Evolutionary conservation across 2,797 vertebrate species (phyloP).

Genomic region (Mallotus villosus): DNA sequence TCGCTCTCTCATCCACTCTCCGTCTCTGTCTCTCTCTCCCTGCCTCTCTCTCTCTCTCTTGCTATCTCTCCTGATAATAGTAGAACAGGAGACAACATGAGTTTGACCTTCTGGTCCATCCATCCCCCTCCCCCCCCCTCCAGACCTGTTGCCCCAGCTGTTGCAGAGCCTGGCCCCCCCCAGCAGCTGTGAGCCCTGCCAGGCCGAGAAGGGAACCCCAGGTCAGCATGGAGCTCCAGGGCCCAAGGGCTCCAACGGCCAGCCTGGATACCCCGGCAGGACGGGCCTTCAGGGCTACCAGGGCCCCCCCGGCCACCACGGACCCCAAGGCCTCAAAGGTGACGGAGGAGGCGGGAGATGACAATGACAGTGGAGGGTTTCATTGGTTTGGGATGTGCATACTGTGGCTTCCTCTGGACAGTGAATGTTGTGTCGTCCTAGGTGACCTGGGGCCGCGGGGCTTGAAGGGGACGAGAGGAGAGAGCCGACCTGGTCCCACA

Average conservation of each 20-base stretch:
- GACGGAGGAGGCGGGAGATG: constrained; percentile 6
- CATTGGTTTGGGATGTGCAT: neutral
- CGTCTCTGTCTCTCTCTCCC: neutral
- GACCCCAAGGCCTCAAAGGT: constrained; percentile 76
- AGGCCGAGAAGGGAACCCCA: constrained; percentile 67
- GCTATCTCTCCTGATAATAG: neutral
- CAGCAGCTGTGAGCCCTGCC: constrained; percentile 66
- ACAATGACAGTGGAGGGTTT: neutral
- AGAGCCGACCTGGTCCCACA: constrained; percentile 68
- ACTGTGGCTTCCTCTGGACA: no score
- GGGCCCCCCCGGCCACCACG: constrained; percentile 72
- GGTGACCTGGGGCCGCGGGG: constrained; percentile 74
- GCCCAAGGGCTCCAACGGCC: constrained; percentile 70
- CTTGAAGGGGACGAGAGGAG: constrained; percentile 75
- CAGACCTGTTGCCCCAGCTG: constrained; percentile 74
- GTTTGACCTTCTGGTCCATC: no score
- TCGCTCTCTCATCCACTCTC: no score
- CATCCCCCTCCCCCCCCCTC: neutral
- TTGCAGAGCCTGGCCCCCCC: constrained; percentile 66
- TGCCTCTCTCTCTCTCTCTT: neutral
- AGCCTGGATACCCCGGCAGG: constrained; percentile 73
- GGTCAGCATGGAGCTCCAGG: constrained; percentile 73
- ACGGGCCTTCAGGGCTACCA: constrained; percentile 72
- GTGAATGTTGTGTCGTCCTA: constrained; percentile 28
- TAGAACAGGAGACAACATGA: neutral